A percentile compares a stretch with the other conserved stretches of the same genome.
Conservation (phyloP, 2,797 vertebrate genomes). For the Poecilia picta region DNA sequence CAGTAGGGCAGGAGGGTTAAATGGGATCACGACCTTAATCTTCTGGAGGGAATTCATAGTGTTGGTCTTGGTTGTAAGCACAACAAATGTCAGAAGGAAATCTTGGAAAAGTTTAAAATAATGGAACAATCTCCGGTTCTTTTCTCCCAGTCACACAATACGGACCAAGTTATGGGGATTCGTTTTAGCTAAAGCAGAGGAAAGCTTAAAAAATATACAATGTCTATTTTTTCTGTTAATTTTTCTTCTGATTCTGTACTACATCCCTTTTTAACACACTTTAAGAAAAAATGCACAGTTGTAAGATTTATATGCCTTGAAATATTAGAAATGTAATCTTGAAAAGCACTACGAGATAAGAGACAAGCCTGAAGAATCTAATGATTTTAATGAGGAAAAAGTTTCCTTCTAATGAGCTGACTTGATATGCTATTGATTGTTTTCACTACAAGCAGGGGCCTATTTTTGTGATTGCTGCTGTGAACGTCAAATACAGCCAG, state of each 20-base stretch:
- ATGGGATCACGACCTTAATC: not conserved
- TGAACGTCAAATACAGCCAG: constrained; percentile 52
- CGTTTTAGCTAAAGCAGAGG: not conserved
- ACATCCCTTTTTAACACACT: not conserved
- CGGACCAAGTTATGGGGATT: not conserved
- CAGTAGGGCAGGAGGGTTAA: not conserved
- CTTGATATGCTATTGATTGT: constrained; percentile 71
- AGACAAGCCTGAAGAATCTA: constrained; percentile 31
- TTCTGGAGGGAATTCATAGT: not conserved
- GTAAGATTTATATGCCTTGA: constrained; percentile 17
- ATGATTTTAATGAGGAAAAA: constrained; percentile 57
- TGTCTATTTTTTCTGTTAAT: not conserved
- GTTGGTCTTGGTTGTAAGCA: not conserved
- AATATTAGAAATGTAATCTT: constrained; percentile 31
- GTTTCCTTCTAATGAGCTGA: constrained; percentile 61
- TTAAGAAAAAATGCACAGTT: not conserved
- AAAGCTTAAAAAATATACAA: not conserved
- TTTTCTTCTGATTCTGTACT: constrained; percentile 13
- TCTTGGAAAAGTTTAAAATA: not conserved
- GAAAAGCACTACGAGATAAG: constrained; percentile 9
- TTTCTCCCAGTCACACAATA: not conserved
- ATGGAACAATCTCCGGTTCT: not conserved
- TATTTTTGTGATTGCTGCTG: constrained; percentile 56
- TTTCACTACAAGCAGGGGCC: constrained; percentile 45
- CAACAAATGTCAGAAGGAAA: not conserved